These are phyloP conservation scores for Falco columbarius DNA, from an alignment of 2,797 vertebrate species.

Conservation along the genomic window DNA sequence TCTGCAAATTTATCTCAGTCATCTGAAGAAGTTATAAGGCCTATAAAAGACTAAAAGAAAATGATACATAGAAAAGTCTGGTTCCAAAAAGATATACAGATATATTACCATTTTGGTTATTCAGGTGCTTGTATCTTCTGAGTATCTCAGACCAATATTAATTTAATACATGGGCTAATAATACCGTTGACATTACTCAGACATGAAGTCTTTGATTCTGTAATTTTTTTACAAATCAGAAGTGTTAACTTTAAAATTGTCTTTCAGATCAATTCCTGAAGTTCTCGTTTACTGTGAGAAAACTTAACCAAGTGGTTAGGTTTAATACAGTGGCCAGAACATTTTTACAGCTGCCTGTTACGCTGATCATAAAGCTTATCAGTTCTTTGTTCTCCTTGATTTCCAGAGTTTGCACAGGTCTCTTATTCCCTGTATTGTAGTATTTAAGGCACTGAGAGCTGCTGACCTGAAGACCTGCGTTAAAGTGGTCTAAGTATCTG, in stretches of 20 bases:
- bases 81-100: background rate
- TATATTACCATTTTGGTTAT: background rate
- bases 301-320: background rate
- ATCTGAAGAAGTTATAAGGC: background rate
- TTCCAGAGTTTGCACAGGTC: background rate
- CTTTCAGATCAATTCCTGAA: background rate
- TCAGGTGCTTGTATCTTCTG: background rate
- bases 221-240: background rate
- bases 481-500: background rate
- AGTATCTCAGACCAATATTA: background rate
- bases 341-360: background rate
- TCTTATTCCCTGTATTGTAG: background rate
- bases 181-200: background rate
- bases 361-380: background rate
- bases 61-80: background rate
- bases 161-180: background rate
- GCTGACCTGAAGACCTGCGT: background rate
- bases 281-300: background rate
- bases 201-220: background rate
- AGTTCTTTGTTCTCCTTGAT: background rate
- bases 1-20: background rate
- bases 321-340: background rate
- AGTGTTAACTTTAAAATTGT: background rate
- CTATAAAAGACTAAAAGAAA: background rate
- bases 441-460: background rate